Percentiles rank a stretch among this genome's conserved stretches.
Evolutionary conservation across 2,888 invertebrate genomes (phyloP).

Genomic region (Deilephila porcellus): DNA sequence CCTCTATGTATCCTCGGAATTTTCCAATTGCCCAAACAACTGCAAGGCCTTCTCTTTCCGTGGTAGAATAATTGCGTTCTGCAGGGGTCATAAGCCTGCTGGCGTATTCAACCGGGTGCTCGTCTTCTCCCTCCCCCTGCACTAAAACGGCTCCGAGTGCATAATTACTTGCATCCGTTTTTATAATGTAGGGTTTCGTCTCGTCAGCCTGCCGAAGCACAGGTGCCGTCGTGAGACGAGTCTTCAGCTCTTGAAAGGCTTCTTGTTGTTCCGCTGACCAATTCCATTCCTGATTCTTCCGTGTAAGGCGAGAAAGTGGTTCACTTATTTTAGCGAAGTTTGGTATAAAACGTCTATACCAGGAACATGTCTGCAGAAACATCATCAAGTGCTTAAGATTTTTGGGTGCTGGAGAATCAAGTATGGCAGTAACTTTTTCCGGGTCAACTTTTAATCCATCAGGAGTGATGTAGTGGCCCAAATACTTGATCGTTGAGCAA

Average conservation of each 20-base stretch:
- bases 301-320: slow-evolving; percentile 48
- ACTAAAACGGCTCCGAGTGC: slow-evolving; percentile 48
- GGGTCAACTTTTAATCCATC: too few species aligned
- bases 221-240: slow-evolving; percentile 40
- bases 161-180: slow-evolving; percentile 52
- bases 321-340: slow-evolving; percentile 43
- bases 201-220: slow-evolving; percentile 46
- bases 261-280: slow-evolving; percentile 43
- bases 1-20: too few species aligned
- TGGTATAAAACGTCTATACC: slow-evolving; percentile 51
- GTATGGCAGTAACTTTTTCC: too few species aligned
- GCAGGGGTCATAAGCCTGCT: slow-evolving; percentile 43
- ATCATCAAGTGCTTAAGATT: too few species aligned
- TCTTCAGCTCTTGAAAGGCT: slow-evolving; percentile 41
- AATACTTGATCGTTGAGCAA: too few species aligned
- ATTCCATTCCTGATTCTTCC: slow-evolving; percentile 46
- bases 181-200: slow-evolving; percentile 44
- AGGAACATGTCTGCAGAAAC: slow-evolving; percentile 39
- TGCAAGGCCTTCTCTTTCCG: slow-evolving; percentile 60
- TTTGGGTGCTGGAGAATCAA: too few species aligned
- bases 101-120: slow-evolving; percentile 44
- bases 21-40: slow-evolving; percentile 44
- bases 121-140: slow-evolving; percentile 42
- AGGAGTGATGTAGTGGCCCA: too few species aligned
- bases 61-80: slow-evolving; percentile 63